Evolutionary conservation across 23 tunicate genomes (phyloP).

Genomic region (Pegea sp.): DNA sequence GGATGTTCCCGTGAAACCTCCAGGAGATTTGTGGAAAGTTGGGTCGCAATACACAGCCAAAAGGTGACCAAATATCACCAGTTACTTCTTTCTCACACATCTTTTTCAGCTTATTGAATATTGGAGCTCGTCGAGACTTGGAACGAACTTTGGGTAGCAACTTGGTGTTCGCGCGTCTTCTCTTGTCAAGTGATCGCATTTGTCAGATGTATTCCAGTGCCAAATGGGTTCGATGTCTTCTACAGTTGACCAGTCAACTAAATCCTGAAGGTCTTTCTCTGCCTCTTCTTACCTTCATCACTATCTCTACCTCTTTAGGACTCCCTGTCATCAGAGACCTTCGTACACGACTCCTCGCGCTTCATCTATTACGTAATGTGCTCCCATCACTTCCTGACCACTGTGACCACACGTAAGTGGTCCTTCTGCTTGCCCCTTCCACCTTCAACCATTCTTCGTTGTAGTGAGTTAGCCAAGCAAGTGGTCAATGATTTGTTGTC

Average conservation of each 20-base stretch:
- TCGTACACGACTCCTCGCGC: conserved; percentile 46
- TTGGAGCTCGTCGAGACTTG: conserved; percentile 8
- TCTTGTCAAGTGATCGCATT: conserved; percentile 46
- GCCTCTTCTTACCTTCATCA: neutral
- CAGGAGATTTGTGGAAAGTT: too few species aligned
- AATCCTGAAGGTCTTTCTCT: conserved; percentile 22
- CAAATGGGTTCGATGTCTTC: conserved; percentile 37
- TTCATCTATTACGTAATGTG: conserved; percentile 26
- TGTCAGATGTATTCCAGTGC: conserved; percentile 27
- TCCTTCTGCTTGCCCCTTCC: too few species aligned
- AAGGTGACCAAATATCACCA: too few species aligned
- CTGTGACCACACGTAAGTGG: too few species aligned
- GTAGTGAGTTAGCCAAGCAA: conserved; percentile 8
- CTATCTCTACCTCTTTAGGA: conserved; percentile 20
- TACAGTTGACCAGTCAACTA: conserved; percentile 41
- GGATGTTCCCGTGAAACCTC: too few species aligned
- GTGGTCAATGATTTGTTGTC: conserved; percentile 10
- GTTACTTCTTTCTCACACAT: too few species aligned
- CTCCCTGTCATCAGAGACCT: conserved; percentile 18
- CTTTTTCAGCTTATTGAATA: neutral
- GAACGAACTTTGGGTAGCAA: conserved; percentile 63
- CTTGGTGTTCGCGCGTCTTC: conserved; percentile 40
- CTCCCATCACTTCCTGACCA: conserved; percentile 11
- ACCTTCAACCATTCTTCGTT: conserved; percentile 10
- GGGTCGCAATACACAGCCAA: too few species aligned